Base-by-base conservation (phyloP, 35 echinoderm and acorn worm species). In the Patiria miniata region DNA sequence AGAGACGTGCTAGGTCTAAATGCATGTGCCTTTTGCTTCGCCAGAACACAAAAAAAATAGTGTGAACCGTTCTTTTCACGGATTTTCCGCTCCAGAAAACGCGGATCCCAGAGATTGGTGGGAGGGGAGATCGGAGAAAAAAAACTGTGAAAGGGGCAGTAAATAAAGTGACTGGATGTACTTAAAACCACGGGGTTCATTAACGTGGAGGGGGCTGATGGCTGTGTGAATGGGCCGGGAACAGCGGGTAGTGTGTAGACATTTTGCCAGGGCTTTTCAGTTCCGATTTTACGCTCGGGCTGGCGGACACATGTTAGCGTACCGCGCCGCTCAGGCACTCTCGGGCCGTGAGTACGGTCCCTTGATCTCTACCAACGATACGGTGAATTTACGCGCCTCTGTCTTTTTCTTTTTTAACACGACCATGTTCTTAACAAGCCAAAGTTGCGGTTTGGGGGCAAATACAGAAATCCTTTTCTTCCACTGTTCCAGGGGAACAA, bases 11-110 rank as follows among this genome's bases (percentile, higher is more conserved):
- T 5, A 26, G 57, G 7, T 2, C 57, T 60, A 21, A 18, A n/a
- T 60, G 28, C 57, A 60, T 60, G 28, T 60, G 57, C 57, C 57
- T 60, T 26, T 60, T 26, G 57, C 57, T 60, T 60, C 19, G 28
- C 57, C 57, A 60, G 19, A 73, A 22, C 26, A 6, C 4, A 47
- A 47, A 4, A 4, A 47, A 12, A 73, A 73, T 26, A 26, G 65
- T 73, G 65, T 30, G 26, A 22, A 73, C 26, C 26, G 65, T 73
- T 73, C 65, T 73, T n/a, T 73, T 73, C 65, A 73, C 21, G 34
- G 34, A 73, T 73, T 73, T 32, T 73, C 23, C 65, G 65, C 65
- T 73, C 65, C 65, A 73, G 65, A 73, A 73, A 73, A 32, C 29
- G 19, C 65, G n/a, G 65, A 47, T 73, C 65, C n/a, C 19, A 34